Evolutionary conservation across 2,113 vertebrate genomes (phyloP).

Genomic region (Scartelaos histophorus): DNA sequence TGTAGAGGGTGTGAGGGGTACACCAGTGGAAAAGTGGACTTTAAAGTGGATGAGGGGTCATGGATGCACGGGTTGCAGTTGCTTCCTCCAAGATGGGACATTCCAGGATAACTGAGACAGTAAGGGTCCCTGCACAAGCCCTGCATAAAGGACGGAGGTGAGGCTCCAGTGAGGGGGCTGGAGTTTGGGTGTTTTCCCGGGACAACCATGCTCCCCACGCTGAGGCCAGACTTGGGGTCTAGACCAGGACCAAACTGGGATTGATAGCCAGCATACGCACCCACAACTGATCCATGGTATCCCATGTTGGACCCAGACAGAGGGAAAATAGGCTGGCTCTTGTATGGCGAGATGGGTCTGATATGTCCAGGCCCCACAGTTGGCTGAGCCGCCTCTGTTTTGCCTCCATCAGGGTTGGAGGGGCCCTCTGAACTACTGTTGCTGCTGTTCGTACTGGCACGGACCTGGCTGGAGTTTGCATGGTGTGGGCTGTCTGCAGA

Average conservation of each 20-base stretch:
- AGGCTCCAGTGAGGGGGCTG: conserved; percentile 92
- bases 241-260: conserved; percentile 88
- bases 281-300: conserved; percentile 94
- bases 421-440: conserved; percentile 77
- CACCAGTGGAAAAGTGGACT: conserved; percentile 87
- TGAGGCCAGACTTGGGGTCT: conserved; percentile 88
- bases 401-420: conserved; percentile 69
- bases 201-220: conserved; percentile 84
- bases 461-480: conserved; percentile 75
- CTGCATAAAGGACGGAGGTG: conserved; percentile 95
- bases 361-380: conserved; percentile 80
- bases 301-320: conserved; percentile 88
- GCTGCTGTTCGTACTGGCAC: conserved; percentile 76
- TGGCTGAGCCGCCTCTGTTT: conserved; percentile 77
- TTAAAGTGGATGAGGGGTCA: conserved; percentile 85
- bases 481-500: conserved; percentile 76
- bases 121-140: conserved; percentile 96
- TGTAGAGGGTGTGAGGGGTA: conserved; percentile 91
- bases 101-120: conserved; percentile 90
- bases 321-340: conserved; percentile 88
- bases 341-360: conserved; percentile 92
- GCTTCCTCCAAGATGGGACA: conserved; percentile 86
- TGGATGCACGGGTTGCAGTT: conserved; percentile 92
- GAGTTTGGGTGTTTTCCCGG: conserved; percentile 91
- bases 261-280: conserved; percentile 89